phyloP scores from a whole-genome alignment of 2,113 vertebrate species.

The Tamias sibiricus region DNA sequence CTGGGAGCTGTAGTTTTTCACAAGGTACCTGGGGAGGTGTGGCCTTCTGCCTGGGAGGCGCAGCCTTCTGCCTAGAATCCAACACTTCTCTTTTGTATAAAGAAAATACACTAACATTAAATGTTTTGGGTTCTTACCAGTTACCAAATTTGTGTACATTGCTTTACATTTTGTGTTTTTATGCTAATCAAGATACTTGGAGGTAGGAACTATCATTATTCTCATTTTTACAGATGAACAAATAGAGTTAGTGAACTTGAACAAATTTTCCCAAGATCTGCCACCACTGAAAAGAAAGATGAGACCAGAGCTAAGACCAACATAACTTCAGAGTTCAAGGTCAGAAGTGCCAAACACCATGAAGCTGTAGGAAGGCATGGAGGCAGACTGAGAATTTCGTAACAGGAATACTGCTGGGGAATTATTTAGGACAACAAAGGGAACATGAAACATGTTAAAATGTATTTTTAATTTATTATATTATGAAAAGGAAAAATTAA shows the following conservation, averaged over 20 bases:
- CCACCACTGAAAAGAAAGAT: neutral
- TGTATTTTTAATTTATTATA: neutral
- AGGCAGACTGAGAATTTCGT: neutral
- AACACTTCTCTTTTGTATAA: neutral
- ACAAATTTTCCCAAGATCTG: neutral
- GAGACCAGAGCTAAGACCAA: neutral
- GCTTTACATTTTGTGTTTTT: neutral
- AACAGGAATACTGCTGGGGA: neutral
- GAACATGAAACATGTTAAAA: neutral
- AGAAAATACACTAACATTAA: neutral
- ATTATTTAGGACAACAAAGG: neutral
- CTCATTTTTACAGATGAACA: neutral
- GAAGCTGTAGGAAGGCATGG: neutral
- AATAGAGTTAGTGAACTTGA: neutral
- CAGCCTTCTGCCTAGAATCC: too few species aligned
- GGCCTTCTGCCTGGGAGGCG: too few species aligned
- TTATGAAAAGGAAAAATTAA: constrained; percentile 5
- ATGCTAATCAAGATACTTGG: neutral
- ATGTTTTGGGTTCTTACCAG: neutral
- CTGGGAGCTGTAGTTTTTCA: too few species aligned
- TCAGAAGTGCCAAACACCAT: neutral
- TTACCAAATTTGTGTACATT: neutral
- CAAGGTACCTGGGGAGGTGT: too few species aligned
- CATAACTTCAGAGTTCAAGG: neutral
- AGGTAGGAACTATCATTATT: neutral